Evolutionary conservation across 2,888 invertebrate genomes (phyloP).

Genomic region (Cataglyphis cursor): DNA sequence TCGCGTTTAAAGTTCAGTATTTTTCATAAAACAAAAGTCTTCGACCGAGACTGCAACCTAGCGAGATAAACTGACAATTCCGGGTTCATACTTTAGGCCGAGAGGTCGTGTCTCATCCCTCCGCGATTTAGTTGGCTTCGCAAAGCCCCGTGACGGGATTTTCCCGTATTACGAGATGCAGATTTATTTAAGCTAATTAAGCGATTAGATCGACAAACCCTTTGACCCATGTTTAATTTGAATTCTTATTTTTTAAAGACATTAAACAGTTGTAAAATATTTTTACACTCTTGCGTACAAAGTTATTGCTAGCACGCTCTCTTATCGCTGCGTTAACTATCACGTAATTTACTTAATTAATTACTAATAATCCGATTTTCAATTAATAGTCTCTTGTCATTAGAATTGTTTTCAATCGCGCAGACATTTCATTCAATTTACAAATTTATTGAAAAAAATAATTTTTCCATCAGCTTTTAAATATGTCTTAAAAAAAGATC

Average conservation of each 20-base stretch:
- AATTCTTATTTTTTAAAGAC: slow-evolving; percentile 8
- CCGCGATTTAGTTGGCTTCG: slow-evolving; percentile 76
- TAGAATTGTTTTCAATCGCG: not conserved
- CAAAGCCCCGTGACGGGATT: slow-evolving; percentile 71
- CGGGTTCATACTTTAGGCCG: slow-evolving; percentile 14
- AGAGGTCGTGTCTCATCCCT: slow-evolving; percentile 26
- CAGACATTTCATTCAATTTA: not conserved
- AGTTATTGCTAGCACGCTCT: not conserved
- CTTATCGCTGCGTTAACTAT: not conserved
- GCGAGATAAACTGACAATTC: slow-evolving; percentile 60
- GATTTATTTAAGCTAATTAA: slow-evolving; percentile 71
- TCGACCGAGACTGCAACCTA: slow-evolving; percentile 40
- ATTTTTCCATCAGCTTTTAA: not conserved
- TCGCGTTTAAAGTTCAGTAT: slow-evolving; percentile 5
- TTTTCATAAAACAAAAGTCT: slow-evolving; percentile 37
- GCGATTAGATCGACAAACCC: slow-evolving; percentile 68
- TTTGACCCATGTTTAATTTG: slow-evolving; percentile 60
- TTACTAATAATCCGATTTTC: not conserved
- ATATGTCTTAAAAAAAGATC: not conserved
- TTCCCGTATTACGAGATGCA: slow-evolving; percentile 32
- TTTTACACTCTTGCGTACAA: not conserved
- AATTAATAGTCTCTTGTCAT: not conserved
- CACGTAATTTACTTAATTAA: not conserved
- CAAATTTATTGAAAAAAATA: not conserved
- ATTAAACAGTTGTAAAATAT: not conserved